These are phyloP conservation scores for Isotomurus palustris DNA, from an alignment of 2,888 invertebrate genomes.

Conservation along the genomic window DNA sequence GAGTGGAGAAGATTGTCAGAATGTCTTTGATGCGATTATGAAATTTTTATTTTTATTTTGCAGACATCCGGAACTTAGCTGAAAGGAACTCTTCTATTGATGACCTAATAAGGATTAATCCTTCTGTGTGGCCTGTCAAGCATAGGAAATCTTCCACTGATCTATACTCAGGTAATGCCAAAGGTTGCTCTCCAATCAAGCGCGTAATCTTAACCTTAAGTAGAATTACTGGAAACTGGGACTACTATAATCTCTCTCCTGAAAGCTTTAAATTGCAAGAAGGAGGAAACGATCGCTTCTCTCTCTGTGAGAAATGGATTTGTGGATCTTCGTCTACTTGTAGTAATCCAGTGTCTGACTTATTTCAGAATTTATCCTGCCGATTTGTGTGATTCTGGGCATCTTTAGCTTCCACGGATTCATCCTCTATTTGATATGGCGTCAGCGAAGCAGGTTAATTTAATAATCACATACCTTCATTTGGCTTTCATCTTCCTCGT, in stretches of 20 bases:
- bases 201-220: neutral
- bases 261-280: no score
- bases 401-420: conserved; percentile 37
- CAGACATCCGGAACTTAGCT: conserved; percentile 32
- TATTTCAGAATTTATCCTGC: conserved; percentile 37
- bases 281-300: no score
- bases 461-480: neutral
- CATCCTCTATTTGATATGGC: conserved; percentile 37
- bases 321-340: no score
- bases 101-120: conserved; percentile 33
- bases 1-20: neutral
- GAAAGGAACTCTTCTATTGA: conserved; percentile 33
- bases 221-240: no score
- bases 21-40: neutral
- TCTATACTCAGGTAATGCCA: neutral
- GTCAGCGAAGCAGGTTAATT: conserved; percentile 32
- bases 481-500: no score
- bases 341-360: no score
- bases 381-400: conserved; percentile 29
- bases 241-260: no score
- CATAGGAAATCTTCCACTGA: conserved; percentile 4
- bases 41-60: neutral
- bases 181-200: neutral
- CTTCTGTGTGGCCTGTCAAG: conserved; percentile 39
- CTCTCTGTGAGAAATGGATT: no score